Evolutionary conservation across 2,888 invertebrate genomes (phyloP).

Genomic region (Parapristionchus giblindavisi): DNA sequence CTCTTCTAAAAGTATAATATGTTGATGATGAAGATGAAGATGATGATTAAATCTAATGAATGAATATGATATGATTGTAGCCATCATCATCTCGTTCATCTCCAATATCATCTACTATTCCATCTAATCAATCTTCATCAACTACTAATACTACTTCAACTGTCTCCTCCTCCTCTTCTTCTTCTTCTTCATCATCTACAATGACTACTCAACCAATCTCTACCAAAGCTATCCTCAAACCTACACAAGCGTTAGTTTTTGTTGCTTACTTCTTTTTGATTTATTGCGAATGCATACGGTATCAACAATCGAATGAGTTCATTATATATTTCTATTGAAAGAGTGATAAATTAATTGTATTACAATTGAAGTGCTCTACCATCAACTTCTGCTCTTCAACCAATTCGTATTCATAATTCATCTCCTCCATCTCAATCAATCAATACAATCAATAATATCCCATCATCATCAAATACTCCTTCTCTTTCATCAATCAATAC

Average conservation of each 20-base stretch:
- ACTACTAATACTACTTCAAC: background rate
- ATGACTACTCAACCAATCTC: background rate
- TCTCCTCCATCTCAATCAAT: background rate
- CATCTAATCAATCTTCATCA: background rate
- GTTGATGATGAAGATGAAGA: background rate
- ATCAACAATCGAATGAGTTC: too few species aligned
- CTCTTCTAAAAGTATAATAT: background rate
- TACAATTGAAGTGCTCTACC: too few species aligned
- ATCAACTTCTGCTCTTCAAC: too few species aligned
- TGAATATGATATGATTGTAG: constrained; percentile 3
- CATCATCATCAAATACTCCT: too few species aligned
- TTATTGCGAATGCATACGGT: too few species aligned
- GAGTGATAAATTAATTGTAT: too few species aligned
- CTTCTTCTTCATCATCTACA: background rate
- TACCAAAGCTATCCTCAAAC: background rate
- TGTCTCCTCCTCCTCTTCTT: background rate
- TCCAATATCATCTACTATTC: too few species aligned
- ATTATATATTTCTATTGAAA: background rate
- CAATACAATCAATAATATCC: constrained; percentile 1
- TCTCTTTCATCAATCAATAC: too few species aligned
- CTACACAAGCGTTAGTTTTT: constrained; percentile 28
- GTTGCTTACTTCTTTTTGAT: background rate
- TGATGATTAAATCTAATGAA: too few species aligned
- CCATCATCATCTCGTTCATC: constrained; percentile 21
- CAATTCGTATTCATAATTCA: too few species aligned